Evolutionary conservation across 2,888 invertebrate species (phyloP).

Genomic region (Melieria omissa): DNA sequence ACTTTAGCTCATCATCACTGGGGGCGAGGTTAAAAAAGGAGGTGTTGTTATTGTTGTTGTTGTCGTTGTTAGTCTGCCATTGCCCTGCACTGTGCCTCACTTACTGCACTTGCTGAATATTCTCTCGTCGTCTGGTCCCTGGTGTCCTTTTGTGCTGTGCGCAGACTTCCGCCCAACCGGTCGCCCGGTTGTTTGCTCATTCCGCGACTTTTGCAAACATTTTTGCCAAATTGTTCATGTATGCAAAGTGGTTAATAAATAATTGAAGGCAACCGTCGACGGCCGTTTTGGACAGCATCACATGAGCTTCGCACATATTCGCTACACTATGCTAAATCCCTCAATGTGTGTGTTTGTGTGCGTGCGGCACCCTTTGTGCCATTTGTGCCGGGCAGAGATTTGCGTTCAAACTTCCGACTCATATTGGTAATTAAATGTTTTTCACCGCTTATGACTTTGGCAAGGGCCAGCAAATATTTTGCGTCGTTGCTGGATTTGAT

Average conservation of each 20-base stretch:
- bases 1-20: no score
- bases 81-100: no score
- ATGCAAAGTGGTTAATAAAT: conserved; percentile 43
- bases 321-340: no score
- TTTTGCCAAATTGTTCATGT: conserved; percentile 35
- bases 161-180: background rate
- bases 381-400: no score
- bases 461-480: background rate
- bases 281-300: no score
- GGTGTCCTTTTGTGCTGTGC: conserved; percentile 13
- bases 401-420: conserved; percentile 27
- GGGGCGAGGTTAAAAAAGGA: no score
- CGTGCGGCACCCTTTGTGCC: no score
- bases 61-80: no score
- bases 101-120: no score
- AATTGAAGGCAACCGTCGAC: conserved; percentile 10
- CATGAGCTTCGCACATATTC: no score
- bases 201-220: background rate
- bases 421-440: conserved; percentile 49
- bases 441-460: conserved; percentile 1
- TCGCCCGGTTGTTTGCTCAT: background rate
- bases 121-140: conserved; percentile 15
- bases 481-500: conserved; percentile 10
- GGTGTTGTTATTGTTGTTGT: no score
- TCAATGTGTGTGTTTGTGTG: no score